These are phyloP conservation scores for Pseudorhiza aurosa DNA, from an alignment of 30 jellyfish, hydroid and myxozoan genomes.

Conservation along the genomic window DNA sequence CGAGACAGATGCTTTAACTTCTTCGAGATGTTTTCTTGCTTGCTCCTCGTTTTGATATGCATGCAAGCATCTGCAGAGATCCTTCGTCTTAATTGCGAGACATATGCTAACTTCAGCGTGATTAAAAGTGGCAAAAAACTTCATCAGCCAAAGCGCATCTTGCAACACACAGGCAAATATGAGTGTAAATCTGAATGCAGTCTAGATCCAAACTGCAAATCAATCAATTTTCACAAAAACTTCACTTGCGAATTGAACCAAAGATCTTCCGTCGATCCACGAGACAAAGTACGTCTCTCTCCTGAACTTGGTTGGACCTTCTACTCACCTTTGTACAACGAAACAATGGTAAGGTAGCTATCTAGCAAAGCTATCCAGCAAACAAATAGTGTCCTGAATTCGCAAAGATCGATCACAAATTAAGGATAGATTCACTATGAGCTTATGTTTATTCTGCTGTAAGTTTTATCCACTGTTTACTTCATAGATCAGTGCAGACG, in stretches of 20 bases:
- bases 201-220: conserved; percentile 13
- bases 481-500: too few species aligned
- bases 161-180: neutral
- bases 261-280: neutral
- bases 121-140: neutral
- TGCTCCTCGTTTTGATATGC: too few species aligned
- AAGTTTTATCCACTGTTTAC: too few species aligned
- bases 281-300: neutral
- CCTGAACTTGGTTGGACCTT: conserved; percentile 8
- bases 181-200: neutral
- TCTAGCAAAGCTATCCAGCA: too few species aligned
- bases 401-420: too few species aligned
- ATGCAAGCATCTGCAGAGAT: neutral
- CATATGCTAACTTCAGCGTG: conserved; percentile 5
- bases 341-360: conserved; percentile 14
- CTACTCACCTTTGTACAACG: neutral
- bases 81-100: conserved; percentile 3
- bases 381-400: too few species aligned
- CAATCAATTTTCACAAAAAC: neutral
- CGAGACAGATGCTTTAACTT: too few species aligned
- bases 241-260: conserved; percentile 11
- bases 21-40: too few species aligned
- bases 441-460: too few species aligned
- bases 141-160: neutral
- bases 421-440: too few species aligned